A percentile compares a stretch with the other conserved stretches of the same genome.
Evolutionary conservation across 2,888 invertebrate genomes (phyloP).

Genomic region (Nephrocerus scutellatus): DNA sequence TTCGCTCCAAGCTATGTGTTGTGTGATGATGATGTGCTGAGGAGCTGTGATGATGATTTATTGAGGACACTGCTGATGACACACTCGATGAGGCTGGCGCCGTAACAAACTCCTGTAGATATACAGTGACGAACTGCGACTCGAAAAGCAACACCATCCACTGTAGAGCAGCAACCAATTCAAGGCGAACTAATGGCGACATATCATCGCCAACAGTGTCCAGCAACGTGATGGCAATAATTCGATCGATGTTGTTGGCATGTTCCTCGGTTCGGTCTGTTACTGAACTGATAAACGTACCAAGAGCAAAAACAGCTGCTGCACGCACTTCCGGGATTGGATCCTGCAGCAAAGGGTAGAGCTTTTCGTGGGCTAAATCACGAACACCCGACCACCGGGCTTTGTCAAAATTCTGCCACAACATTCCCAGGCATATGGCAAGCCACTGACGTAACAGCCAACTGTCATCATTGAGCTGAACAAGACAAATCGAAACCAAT

Average conservation of each 20-base stretch:
- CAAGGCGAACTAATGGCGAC: constrained; percentile 78
- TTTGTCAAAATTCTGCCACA: constrained; percentile 84
- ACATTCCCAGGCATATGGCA: constrained; percentile 68
- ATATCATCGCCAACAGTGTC: constrained; percentile 74
- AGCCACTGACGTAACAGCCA: constrained; percentile 77
- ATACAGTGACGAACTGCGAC: constrained; percentile 75
- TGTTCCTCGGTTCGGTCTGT: constrained; percentile 84
- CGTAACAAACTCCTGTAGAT: constrained; percentile 53
- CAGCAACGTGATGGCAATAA: constrained; percentile 80
- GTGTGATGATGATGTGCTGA: constrained; percentile 34
- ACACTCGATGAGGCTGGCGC: constrained; percentile 24
- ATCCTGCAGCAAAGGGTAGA: constrained; percentile 73
- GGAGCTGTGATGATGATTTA: constrained; percentile 30
- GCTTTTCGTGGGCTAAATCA: constrained; percentile 93
- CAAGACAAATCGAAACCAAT: constrained; percentile 84
- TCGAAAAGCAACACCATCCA: constrained; percentile 83
- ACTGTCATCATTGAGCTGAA: constrained; percentile 70
- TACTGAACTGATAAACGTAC: constrained; percentile 83
- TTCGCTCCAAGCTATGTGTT: constrained; percentile 47
- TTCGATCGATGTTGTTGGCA: constrained; percentile 88
- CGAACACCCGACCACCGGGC: constrained; percentile 93
- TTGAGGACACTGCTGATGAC: constrained; percentile 11
- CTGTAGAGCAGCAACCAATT: constrained; percentile 79
- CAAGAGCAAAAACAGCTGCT: constrained; percentile 89
- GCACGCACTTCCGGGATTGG: constrained; percentile 86